A percentile compares a stretch with the other conserved stretches of the same genome.
These are phyloP conservation scores for Nyctereutes procyonoides DNA, from an alignment of 2,113 vertebrate species.

Conservation along the genomic window DNA sequence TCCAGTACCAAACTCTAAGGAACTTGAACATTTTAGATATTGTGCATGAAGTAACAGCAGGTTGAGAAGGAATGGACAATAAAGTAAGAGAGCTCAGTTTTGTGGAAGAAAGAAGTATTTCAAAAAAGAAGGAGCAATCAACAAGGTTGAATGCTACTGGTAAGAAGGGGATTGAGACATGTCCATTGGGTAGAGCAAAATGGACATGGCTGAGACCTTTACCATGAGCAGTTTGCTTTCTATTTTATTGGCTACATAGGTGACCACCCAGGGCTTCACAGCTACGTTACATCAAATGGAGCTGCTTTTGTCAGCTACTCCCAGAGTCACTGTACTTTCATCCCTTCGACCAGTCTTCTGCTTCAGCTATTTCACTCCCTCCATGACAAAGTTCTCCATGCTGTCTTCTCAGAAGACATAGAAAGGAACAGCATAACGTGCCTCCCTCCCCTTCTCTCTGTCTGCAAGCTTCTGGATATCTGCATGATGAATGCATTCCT, in stretches of 20 bases:
- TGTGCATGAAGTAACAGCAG: too few relatives aligned
- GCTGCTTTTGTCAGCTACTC: background rate
- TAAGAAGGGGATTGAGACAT: too few relatives aligned
- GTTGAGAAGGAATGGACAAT: background rate
- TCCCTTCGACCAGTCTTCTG: too few relatives aligned
- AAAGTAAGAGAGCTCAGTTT: background rate
- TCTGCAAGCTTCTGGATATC: background rate
- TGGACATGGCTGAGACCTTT: rapidly evolving
- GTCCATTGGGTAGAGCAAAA: rapidly evolving
- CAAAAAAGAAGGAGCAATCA: too few relatives aligned
- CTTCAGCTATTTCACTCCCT: background rate
- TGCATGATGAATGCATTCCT: background rate
- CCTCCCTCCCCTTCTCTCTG: background rate
- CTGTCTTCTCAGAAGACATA: background rate
- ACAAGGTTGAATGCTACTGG: background rate
- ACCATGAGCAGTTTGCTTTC: rapidly evolving
- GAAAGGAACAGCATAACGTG: rapidly evolving
- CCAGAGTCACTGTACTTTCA: background rate
- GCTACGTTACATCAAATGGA: rapidly evolving
- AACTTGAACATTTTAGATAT: background rate
- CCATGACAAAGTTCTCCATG: rapidly evolving
- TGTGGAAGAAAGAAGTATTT: background rate
- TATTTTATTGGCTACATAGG: background rate
- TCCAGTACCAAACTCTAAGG: background rate
- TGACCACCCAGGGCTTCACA: background rate